Evolutionary conservation across 2,888 invertebrate species (phyloP).

Genomic region (Girardia tigrina): DNA sequence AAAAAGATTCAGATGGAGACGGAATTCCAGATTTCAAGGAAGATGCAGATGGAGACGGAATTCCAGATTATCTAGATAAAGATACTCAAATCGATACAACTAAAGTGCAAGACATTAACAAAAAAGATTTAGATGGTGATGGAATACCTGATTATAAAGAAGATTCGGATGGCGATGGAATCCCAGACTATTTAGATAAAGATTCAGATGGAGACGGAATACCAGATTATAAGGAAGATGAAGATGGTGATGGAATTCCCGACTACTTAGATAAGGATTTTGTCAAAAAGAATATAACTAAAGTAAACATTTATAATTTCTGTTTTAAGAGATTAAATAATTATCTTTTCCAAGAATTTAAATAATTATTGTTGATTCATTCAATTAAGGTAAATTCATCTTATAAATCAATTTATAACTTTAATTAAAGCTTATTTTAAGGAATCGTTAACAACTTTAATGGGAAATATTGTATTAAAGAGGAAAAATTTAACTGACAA

Average conservation of each 20-base stretch:
- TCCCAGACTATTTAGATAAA: constrained; percentile 40
- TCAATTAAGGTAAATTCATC: too few relatives aligned
- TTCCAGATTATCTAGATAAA: constrained; percentile 38
- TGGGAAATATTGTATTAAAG: too few relatives aligned
- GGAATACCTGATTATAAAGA: constrained; percentile 42
- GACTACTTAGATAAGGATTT: constrained; percentile 38
- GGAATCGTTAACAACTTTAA: too few relatives aligned
- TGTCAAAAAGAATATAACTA: constrained; percentile 38
- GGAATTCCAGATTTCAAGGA: constrained; percentile 42
- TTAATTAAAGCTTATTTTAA: too few relatives aligned
- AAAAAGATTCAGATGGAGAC: constrained; percentile 40
- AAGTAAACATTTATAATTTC: too few relatives aligned
- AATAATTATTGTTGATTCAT: too few relatives aligned
- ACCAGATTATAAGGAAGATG: constrained; percentile 28
- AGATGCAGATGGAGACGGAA: constrained; percentile 40
- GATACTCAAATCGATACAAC: constrained; percentile 41
- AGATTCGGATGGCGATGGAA: constrained; percentile 40
- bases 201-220: constrained; percentile 34
- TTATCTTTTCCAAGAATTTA: too few relatives aligned
- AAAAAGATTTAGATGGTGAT: constrained; percentile 41
- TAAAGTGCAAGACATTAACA: constrained; percentile 41
- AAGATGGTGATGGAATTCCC: constrained; percentile 41
- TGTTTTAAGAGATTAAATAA: too few relatives aligned
- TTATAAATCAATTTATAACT: too few relatives aligned
- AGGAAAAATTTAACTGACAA: too few relatives aligned